phyloP scores from a whole-genome alignment of 2,797 vertebrate genomes.

The Telmatherina bonti region DNA sequence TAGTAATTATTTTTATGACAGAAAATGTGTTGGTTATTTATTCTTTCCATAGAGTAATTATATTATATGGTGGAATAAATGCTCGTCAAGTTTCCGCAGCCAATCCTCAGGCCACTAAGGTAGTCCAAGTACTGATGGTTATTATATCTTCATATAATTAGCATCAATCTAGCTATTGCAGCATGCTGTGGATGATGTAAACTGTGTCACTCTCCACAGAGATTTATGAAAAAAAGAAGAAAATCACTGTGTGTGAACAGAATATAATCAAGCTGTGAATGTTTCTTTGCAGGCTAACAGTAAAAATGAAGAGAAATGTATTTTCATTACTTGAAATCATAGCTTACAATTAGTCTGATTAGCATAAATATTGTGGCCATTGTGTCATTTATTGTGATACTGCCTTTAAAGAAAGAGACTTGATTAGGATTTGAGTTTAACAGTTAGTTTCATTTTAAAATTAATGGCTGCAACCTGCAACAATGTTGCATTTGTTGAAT shows the following conservation, averaged over 20 bases:
- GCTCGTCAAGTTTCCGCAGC: not conserved
- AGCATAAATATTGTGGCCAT: no score
- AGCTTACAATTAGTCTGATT: no score
- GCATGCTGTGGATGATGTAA: not conserved
- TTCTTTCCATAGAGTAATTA: constrained; percentile 9
- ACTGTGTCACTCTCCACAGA: constrained; percentile 6
- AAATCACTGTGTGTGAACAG: not conserved
- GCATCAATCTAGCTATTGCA: constrained; percentile 3
- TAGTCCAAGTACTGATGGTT: constrained; percentile 1
- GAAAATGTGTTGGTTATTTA: constrained; percentile 13
- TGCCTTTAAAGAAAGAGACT: no score
- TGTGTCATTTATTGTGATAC: no score
- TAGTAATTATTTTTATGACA: constrained; percentile 12
- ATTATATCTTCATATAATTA: not conserved
- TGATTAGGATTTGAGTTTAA: no score
- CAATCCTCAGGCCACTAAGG: constrained; percentile 6
- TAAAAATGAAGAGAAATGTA: no score
- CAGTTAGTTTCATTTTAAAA: no score
- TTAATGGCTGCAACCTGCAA: no score
- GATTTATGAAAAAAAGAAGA: not conserved
- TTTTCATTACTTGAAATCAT: no score
- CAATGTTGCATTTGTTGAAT: no score
- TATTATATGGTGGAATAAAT: constrained; percentile 9
- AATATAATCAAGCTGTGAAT: no score
- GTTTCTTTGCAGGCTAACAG: no score